These are phyloP conservation scores for Limanda limanda DNA, from an alignment of 2,113 vertebrate species.

Conservation along the genomic window DNA sequence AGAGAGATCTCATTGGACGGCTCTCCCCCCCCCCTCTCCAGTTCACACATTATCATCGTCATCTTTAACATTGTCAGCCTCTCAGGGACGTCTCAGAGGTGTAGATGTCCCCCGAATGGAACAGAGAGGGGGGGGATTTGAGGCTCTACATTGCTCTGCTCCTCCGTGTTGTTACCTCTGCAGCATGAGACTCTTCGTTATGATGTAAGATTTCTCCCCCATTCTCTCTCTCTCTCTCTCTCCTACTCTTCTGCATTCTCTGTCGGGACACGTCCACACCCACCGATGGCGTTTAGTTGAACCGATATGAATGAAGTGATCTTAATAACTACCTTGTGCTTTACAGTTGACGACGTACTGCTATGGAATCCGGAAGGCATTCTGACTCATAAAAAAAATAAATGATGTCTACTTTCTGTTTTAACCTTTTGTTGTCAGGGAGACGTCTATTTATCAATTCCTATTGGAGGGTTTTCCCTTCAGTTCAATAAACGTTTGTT, in stretches of 20 bases:
- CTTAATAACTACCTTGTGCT: not conserved
- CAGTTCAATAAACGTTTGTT: not conserved
- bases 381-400: not conserved
- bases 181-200: constrained; percentile 17
- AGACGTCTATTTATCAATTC: too few relatives aligned
- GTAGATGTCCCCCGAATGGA: constrained; percentile 48
- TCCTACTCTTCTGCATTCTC: not conserved
- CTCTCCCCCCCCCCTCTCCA: constrained; percentile 20
- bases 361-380: not conserved
- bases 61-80: constrained; percentile 40
- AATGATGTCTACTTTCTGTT: too few relatives aligned
- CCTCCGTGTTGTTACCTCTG: constrained; percentile 15
- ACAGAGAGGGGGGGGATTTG: constrained; percentile 38
- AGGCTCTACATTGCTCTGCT: constrained; percentile 28
- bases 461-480: too few relatives aligned
- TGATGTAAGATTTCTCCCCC: not conserved
- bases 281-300: not conserved
- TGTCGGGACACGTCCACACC: constrained; percentile 20
- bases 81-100: constrained; percentile 43
- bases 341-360: not conserved
- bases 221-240: not conserved
- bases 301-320: not conserved
- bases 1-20: constrained; percentile 32
- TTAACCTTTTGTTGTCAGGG: not conserved
- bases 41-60: constrained; percentile 42